Conservation (phyloP, 1,140 invertebrate species). For the Odontomachus brunneus region DNA sequence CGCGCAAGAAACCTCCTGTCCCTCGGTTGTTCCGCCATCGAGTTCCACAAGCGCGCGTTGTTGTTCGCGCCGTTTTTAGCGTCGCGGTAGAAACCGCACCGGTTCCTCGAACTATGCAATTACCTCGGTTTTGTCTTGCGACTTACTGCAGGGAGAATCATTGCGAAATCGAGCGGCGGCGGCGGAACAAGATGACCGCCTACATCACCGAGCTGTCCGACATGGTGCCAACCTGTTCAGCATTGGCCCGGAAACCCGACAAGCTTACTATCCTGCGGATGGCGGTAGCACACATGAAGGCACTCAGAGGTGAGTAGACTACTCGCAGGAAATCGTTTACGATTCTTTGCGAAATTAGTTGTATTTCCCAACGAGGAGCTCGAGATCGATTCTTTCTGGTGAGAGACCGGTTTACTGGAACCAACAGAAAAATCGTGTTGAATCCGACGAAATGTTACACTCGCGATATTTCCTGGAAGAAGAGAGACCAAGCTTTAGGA, state of each 20-base stretch:
- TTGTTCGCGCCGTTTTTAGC: constrained; percentile 46
- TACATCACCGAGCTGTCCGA: constrained; percentile 99
- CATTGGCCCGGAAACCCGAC: constrained; percentile 98
- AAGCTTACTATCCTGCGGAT: constrained; percentile 99
- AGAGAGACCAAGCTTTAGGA: background rate
- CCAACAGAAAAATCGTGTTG: too few relatives aligned
- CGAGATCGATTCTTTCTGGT: too few relatives aligned
- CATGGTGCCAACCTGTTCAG: constrained; percentile 99
- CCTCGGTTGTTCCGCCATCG: constrained; percentile 24
- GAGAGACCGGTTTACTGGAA: too few relatives aligned
- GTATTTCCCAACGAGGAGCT: too few relatives aligned
- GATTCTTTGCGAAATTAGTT: too few relatives aligned
- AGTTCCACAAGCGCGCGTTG: background rate
- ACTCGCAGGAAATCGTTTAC: background rate
- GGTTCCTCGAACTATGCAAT: constrained; percentile 81
- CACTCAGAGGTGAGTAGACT: constrained; percentile 91
- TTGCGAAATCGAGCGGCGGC: constrained; percentile 99
- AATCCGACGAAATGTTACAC: too few relatives aligned
- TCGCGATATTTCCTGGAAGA: too few relatives aligned
- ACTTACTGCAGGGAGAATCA: constrained; percentile 96
- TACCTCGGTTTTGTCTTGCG: constrained; percentile 85
- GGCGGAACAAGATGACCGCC: constrained; percentile 99
- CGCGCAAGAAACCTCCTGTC: constrained; percentile 46
- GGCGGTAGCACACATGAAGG: constrained; percentile 99
- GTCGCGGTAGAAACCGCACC: constrained; percentile 31